Base-by-base conservation (phyloP, 37 sponge, comb jelly and placozoan genomes). In the Amphimedon queenslandica region DNA sequence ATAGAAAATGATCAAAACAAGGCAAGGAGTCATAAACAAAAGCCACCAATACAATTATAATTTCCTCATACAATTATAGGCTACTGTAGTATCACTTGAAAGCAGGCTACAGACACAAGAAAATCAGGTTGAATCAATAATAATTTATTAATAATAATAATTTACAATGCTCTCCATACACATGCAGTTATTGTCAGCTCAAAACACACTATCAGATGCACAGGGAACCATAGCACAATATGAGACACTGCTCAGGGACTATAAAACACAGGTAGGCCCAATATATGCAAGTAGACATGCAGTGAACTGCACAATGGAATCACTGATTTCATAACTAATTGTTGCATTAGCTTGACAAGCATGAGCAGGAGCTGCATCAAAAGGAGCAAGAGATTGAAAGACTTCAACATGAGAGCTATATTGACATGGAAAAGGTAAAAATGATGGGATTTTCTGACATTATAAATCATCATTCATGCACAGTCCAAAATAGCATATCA, bases 381-480 rank as follows among this genome's bases (percentile, higher is more conserved):
- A 69, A 69, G 36, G 88, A 86, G 32, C 72, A 75, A 57, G 88
- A 91, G 47, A 42, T 79, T 43, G 87, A 91, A 37, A 37, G 67
- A 56, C 47, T 51, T 13, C 61, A 79, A 8, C 92, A 91, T 42
- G 87, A 86, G 33, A 56, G 67, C n/a, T 20, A 53, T 33, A 20
- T 86, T 3, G 88, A 86, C 40, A 55, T 67, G 30, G 92, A 91
- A 67, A 91, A 35, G 80, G 92, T 87, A 42, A 42, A 69, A 37
- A 24, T 37, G 39, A 36, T 4, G n/a, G n/a, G n/a, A n/a, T n/a
- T n/a, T n/a, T n/a, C n/a, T n/a, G n/a, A n/a, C n/a, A n/a, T n/a
- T n/a, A 11, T 34, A 8, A 11, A 21, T 67, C 68, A 18, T 37
- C 39, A 16, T 36, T 40, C 11, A 23, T 40, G 13, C 77, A 42